Base-by-base conservation (phyloP, 2,888 invertebrate genomes). In the Drosophila helvetica region DNA sequence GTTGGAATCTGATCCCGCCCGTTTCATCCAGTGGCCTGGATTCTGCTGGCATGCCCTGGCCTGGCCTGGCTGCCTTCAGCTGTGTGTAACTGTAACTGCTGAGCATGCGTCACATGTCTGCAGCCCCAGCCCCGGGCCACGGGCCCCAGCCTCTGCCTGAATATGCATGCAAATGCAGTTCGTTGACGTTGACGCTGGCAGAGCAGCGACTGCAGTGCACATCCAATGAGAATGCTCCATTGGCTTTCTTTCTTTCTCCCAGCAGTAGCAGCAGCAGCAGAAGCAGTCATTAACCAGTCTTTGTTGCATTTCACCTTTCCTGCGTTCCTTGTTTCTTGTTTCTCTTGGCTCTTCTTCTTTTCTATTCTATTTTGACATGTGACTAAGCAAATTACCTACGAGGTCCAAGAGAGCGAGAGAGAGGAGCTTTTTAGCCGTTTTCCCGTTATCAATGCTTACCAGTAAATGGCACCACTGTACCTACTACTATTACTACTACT, bases 61-160 rank as follows among this genome's bases (percentile, higher is more conserved):
- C 62, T 67, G 22, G 27, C 52, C 15, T 53, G 60, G 17, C 22
- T 38, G 38, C 38, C 38, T 15, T 15, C 38, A 38, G n/a, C n/a
- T 33, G 12, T 33, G 12, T 30, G 9, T 55, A 69, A 61, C 71
- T 54, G 71, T 70, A 72, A 73, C 53, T 63, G 64, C 56, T 57
- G 64, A 56, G 70, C 73, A 73, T 71, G 70, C 70, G 70, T 71
- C 70, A 73, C 70, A 73, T 38, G 71, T 66, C 71, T 42, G 33
- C 33, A 33, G 33, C 10, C 30, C 30, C 10, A 30, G 10, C 10
- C 30, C 10, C 30, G n/a, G 18, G n/a, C n/a, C 15, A 19, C 33
- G 12, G 6, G 38, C 15, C 38, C 15, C 15, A 38, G 18, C 52
- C 33, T 62, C 38, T 27, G 30, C 12, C 50, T 38, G 33, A 45